Evolutionary conservation across 92 coral and sea anemone species (phyloP).

Genomic region (Desmophyllum pertusum): DNA sequence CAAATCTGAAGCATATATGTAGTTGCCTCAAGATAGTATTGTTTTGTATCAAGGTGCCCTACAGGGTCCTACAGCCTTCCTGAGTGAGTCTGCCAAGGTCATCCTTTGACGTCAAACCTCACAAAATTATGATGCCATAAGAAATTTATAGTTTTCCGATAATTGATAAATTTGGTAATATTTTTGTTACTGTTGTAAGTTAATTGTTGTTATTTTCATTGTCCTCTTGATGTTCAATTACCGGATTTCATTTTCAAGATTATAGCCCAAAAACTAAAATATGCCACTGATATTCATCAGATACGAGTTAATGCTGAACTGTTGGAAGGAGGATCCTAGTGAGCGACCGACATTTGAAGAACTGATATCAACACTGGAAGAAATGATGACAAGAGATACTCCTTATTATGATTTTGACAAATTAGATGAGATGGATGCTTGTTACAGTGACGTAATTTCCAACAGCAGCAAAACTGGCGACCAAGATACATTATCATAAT

Average conservation of each 20-base stretch:
- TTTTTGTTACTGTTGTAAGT: no score
- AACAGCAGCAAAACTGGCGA: not conserved
- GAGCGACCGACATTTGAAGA: slow-evolving; percentile 22
- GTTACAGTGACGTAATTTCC: not conserved
- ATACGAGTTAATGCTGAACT: slow-evolving; percentile 26
- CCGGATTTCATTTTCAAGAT: no score
- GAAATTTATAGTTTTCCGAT: no score
- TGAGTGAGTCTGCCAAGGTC: no score
- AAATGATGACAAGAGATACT: slow-evolving; percentile 26
- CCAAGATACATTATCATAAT: not conserved
- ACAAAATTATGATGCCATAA: no score
- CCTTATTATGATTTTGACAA: slow-evolving; percentile 26
- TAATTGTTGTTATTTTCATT: no score
- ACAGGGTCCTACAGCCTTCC: no score
- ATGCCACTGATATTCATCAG: not conserved
- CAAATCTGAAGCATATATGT: not conserved
- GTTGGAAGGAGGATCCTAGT: slow-evolving; percentile 32
- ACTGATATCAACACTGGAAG: not conserved
- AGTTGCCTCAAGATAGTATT: not conserved
- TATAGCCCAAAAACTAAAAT: no score
- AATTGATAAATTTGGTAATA: no score
- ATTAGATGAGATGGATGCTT: slow-evolving; percentile 11
- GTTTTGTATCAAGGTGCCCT: no score
- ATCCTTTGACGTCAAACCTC: no score
- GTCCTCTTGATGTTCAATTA: no score